Evolutionary conservation across 2,113 vertebrate species (phyloP).

Genomic region (Setophaga coronata): DNA sequence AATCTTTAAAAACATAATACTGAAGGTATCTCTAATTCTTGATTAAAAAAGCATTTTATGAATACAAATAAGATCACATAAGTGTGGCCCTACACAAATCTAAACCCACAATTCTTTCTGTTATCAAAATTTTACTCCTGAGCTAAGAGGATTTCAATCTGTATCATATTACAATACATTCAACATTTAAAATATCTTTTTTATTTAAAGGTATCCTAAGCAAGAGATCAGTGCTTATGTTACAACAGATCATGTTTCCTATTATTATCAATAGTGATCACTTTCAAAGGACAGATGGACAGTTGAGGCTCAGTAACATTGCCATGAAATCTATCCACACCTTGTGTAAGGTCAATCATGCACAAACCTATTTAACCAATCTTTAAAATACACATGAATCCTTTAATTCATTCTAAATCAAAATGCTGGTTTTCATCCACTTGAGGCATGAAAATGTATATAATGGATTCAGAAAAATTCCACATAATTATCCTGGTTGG

Average conservation of each 20-base stretch:
- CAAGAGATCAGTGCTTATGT: background rate
- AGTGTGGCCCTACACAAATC: background rate
- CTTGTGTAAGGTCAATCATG: background rate
- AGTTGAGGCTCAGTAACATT: background rate
- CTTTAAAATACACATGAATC: background rate
- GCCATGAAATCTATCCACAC: background rate
- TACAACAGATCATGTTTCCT: background rate
- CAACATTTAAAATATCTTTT: background rate
- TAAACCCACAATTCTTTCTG: background rate
- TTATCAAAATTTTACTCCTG: background rate
- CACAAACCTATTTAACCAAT: background rate
- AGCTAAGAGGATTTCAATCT: background rate
- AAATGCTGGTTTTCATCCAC: conserved; percentile 11
- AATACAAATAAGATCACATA: background rate
- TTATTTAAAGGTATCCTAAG: background rate
- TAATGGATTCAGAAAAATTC: conserved; percentile 41
- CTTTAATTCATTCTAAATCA: conserved; percentile 26
- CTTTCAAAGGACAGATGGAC: background rate
- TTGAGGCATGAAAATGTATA: conserved; percentile 38
- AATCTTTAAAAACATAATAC: background rate
- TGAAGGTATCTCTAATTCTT: background rate
- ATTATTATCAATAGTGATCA: background rate
- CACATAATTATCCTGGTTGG: conserved; percentile 62
- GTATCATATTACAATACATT: background rate
- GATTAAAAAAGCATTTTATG: background rate